phyloP scores from a whole-genome alignment of 1,140 invertebrate species.

The Alviniconcha marisindica region DNA sequence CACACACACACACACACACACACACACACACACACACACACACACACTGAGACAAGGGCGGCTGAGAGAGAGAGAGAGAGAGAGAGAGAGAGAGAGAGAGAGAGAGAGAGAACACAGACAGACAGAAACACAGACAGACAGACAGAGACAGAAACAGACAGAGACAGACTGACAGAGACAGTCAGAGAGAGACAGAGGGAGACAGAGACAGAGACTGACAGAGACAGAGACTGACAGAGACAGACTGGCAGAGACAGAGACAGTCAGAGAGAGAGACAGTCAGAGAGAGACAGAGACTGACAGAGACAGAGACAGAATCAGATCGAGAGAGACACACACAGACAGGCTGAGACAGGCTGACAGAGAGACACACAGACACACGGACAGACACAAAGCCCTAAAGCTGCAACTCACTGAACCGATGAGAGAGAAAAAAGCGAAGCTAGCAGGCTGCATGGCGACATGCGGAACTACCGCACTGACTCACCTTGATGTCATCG shows the following conservation, averaged over 20 bases:
- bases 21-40: no score
- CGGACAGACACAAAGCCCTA: not conserved
- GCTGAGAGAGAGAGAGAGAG: not conserved
- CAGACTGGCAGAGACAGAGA: not conserved
- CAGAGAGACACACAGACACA: not conserved
- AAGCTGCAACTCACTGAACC: no score
- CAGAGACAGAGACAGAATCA: not conserved
- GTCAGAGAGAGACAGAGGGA: not conserved
- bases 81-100: slow-evolving; percentile 1
- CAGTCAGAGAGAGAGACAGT: not conserved
- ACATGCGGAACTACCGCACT: no score
- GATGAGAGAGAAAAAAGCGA: no score
- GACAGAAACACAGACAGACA: not conserved
- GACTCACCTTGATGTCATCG: no score
- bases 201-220: not conserved
- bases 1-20: no score
- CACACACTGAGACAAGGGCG: not conserved
- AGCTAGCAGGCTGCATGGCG: no score
- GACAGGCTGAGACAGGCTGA: not conserved
- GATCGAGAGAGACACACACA: not conserved
- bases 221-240: not conserved
- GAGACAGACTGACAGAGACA: not conserved
- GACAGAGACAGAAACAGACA: not conserved
- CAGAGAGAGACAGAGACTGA: not conserved
- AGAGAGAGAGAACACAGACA: not conserved